Percentiles rank a stretch among this genome's conserved stretches.
Evolutionary conservation across 2,113 vertebrate species (phyloP).

Genomic region (Bos javanicus): DNA sequence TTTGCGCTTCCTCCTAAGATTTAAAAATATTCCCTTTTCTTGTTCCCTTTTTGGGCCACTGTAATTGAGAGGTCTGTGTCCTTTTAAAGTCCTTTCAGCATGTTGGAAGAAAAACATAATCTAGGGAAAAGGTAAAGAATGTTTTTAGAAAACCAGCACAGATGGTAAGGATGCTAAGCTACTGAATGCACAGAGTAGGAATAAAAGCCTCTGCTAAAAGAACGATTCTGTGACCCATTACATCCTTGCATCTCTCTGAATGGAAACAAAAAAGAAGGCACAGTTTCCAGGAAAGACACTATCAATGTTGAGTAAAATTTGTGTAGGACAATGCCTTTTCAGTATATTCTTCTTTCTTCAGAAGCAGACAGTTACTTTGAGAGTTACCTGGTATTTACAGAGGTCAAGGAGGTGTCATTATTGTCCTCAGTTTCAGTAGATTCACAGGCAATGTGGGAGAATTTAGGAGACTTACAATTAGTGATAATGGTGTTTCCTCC

Average conservation of each 20-base stretch:
- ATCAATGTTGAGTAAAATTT: background rate
- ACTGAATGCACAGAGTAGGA: background rate
- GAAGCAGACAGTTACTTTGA: background rate
- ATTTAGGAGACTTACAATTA: background rate
- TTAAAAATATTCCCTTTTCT: background rate
- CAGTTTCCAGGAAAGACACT: background rate
- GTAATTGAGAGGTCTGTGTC: background rate
- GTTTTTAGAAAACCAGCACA: background rate
- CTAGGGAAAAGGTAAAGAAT: background rate
- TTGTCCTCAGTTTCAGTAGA: background rate
- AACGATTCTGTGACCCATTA: background rate
- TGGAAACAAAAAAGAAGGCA: background rate
- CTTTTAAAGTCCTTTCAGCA: background rate
- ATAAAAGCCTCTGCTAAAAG: background rate
- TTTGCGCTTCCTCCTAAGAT: background rate
- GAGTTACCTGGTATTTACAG: background rate
- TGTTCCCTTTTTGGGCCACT: background rate
- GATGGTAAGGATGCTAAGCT: background rate
- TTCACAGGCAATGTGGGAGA: background rate
- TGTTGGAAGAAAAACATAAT: background rate
- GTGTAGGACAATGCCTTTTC: background rate
- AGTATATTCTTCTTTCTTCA: background rate
- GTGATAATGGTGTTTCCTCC: background rate
- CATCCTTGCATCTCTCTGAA: background rate
- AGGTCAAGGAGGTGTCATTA: background rate